Base-by-base conservation (phyloP, 2,113 vertebrate species). In the Sinosuthora webbiana region DNA sequence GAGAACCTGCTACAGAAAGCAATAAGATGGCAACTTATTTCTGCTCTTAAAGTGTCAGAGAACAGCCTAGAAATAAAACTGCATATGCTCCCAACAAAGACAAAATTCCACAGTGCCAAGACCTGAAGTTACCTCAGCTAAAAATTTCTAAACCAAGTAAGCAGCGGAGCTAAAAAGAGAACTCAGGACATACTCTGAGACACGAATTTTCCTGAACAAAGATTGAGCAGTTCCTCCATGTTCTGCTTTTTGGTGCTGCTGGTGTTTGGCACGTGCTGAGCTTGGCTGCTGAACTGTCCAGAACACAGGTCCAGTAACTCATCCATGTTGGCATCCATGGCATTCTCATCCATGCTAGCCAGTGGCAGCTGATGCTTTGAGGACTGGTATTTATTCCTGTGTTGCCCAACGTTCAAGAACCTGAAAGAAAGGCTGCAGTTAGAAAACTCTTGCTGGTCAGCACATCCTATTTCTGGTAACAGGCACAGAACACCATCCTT, bases 251-350 rank as follows among this genome's bases (percentile, higher is more conserved):
- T 98, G 90, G 75, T 84, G 20, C 50, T 95, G 91, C 82, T 94
- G 56, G 55, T 35, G 31, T 88, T 64, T 10, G 93, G 93, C 71
- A 53, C 19, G 0, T 87, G 96, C 53, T 97, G 95, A 44, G 89
- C 35, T 86, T 93, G 97, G 70, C 96, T 90, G 47, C 93, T 97
- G 10, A 99, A 99, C 39, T 98, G 98, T 1, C 99, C 99, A 0
- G 99, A 99, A 68, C 99, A 99, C 90, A 99, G 82, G 67, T 99
- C 98, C 83, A 99, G 57, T 28, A 99, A 96, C 86, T 99, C 99
- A 22, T 98, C 99, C 99, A 99, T 99, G 88, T 99, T 99, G 64
- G 99, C 99, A 21, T 99, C 99, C 99, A 99, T 99, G 7, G 99
- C 99, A 23, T 99, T 99, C 93, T 99, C 99, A 67, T 99, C 99